Conservation (phyloP, 2,888 invertebrate genomes). For the Dolomedes plantarius region DNA sequence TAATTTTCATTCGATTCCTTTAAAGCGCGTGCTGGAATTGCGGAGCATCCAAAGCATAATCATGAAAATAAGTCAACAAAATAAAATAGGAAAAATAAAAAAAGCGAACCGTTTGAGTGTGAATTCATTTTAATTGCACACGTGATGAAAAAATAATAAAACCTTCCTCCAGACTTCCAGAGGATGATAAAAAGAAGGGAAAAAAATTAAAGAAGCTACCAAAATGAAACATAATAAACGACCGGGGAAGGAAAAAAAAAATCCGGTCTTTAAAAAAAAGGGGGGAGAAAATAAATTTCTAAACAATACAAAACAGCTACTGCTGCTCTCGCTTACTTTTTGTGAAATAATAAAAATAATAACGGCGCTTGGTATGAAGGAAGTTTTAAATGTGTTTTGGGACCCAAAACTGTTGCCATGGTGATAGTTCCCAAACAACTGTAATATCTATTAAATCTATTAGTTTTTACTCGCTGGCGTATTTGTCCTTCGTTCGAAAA, state of each 20-base stretch:
- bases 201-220: constrained; percentile 21
- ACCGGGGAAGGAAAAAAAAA: background rate
- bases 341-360: constrained; percentile 52
- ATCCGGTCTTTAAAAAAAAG: background rate
- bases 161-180: constrained; percentile 1
- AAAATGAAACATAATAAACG: constrained; percentile 39
- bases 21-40: background rate
- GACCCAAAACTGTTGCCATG: constrained; percentile 62
- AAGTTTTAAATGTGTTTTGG: constrained; percentile 68
- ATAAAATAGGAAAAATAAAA: too few relatives aligned
- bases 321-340: constrained; percentile 23
- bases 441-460: constrained; percentile 72
- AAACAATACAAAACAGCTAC: constrained; percentile 43
- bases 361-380: constrained; percentile 50
- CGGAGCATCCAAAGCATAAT: background rate
- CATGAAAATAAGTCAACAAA: constrained; percentile 18
- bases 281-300: constrained; percentile 49
- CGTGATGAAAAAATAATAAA: constrained; percentile 55
- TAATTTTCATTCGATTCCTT: background rate
- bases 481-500: constrained; percentile 54
- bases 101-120: constrained; percentile 47
- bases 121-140: constrained; percentile 71
- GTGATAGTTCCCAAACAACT: constrained; percentile 69
- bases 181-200: constrained; percentile 13
- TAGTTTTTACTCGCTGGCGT: constrained; percentile 62